A percentile compares a stretch with the other conserved stretches of the same genome.
Conservation (phyloP, 2,113 vertebrate genomes). For the Tragelaphus imberbis region DNA sequence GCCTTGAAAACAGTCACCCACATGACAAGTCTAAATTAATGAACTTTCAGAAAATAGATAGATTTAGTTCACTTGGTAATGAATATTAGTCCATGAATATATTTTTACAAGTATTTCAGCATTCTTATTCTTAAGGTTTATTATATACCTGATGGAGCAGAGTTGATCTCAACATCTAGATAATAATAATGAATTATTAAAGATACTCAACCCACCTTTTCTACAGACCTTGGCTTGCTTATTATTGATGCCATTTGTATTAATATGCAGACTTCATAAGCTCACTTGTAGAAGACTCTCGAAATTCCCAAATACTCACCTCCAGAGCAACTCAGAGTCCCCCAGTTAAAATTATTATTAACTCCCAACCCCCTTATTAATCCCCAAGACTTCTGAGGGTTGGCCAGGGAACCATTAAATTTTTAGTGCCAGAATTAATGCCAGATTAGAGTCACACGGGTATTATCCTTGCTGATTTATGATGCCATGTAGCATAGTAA, state of each 20-base stretch:
- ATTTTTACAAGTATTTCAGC: not conserved
- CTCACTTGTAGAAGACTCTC: not conserved
- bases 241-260: not conserved
- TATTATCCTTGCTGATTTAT: slow-evolving; percentile 33
- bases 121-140: slow-evolving; percentile 16
- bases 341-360: not conserved
- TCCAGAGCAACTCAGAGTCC: not conserved
- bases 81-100: not conserved
- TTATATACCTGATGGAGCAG: not conserved
- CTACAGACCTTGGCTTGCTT: not conserved
- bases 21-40: not conserved
- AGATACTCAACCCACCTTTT: not conserved
- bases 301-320: not conserved
- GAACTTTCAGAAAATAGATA: not conserved
- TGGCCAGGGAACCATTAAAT: not conserved
- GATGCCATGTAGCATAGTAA: not conserved
- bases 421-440: slow-evolving; percentile 42
- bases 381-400: not conserved
- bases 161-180: not conserved
- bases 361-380: not conserved
- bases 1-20: not conserved
- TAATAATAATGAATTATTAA: not conserved
- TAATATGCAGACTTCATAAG: not conserved
- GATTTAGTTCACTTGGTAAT: not conserved
- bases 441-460: not conserved